Evolutionary conservation across 2,113 vertebrate species (phyloP), one percentile per base, ranked within the genome.

Genomic region (Semicossyphus pulcher): DNA sequence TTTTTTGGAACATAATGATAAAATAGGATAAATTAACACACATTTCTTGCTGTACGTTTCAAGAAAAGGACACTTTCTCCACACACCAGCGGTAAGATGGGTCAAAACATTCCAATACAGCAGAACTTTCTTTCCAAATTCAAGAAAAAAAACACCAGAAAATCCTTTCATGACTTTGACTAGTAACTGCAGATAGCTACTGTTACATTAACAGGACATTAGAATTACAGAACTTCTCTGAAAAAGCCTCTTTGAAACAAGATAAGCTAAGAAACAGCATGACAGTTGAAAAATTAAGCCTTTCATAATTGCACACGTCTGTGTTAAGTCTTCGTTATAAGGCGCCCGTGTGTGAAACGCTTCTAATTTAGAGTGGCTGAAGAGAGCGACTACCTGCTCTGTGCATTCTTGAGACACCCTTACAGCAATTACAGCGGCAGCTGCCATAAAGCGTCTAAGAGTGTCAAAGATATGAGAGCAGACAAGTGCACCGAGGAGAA

Each of bases 231-330:
- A 64, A 58, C 25, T 2, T 20, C 7, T 59, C 15, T 59, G n/a
- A 60, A 66, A 49, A 20, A 23, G 25, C 4, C 8, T 41, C 26
- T 76, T 29, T 15, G 44, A 72, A 76, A 62, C 36, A 52, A 15
- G 36, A 49, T 71, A 80, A 73, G 41, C 26, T 7, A 8, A 23
- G 48, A 49, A 67, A n/a, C n/a, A 26, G 11, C 7, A 18, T 9
- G 42, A 37, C 28, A 59, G 48, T 64, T 48, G 34, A 42, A 76
- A 60, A 42, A 68, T 54, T 44, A 70, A 78, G 18, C 15, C 42
- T 70, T 28, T 37, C 12, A 28, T 56, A 66, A 66, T 56, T 36
- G 49, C 42, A 41, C 23, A 67, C 32, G 42, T 57, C 37, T 59
- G 32, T 39, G 56, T 15, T 36, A 37, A 61, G 59, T 51, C 23